Percentiles rank a stretch among this genome's conserved stretches.
Evolutionary conservation across 2,888 invertebrate genomes (phyloP).

Genomic region (Pristionchus fissidentatus): DNA sequence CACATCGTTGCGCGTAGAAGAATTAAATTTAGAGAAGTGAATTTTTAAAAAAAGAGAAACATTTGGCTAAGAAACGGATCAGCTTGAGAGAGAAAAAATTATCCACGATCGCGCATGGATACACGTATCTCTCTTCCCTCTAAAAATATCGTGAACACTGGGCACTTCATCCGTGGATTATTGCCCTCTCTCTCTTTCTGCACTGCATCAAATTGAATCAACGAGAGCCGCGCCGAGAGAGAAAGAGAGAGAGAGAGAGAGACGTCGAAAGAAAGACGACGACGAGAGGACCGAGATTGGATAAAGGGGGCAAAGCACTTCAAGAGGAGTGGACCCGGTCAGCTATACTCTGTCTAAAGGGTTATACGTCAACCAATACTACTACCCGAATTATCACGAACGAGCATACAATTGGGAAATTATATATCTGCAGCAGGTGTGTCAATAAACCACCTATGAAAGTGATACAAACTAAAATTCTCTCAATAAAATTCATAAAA

Average conservation of each 20-base stretch:
- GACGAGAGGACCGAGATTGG: constrained; percentile 1
- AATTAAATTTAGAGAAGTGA: background rate
- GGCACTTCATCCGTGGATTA: background rate
- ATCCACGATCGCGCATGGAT: constrained; percentile 7
- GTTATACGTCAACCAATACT: too few relatives aligned
- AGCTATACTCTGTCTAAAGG: too few relatives aligned
- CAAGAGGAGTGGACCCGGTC: background rate
- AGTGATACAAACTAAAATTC: too few relatives aligned
- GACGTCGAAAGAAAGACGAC: background rate
- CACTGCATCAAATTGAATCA: constrained; percentile 34
- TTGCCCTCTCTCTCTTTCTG: background rate
- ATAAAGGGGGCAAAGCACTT: constrained; percentile 9
- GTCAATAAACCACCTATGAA: too few relatives aligned
- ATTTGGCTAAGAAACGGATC: too few relatives aligned
- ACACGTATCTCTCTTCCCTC: background rate
- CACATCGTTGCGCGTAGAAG: too few relatives aligned
- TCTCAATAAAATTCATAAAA: too few relatives aligned
- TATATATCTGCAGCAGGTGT: too few relatives aligned
- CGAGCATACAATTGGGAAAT: too few relatives aligned
- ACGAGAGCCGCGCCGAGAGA: constrained; percentile 7
- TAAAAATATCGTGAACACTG: background rate
- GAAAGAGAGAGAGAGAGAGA: background rate
- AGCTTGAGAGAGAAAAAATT: too few relatives aligned
- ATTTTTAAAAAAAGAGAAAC: too few relatives aligned
- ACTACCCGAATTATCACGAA: too few relatives aligned